These are phyloP conservation scores for Kryptopterus vitreolus DNA, from an alignment of 2,797 vertebrate genomes.

Conservation along the genomic window DNA sequence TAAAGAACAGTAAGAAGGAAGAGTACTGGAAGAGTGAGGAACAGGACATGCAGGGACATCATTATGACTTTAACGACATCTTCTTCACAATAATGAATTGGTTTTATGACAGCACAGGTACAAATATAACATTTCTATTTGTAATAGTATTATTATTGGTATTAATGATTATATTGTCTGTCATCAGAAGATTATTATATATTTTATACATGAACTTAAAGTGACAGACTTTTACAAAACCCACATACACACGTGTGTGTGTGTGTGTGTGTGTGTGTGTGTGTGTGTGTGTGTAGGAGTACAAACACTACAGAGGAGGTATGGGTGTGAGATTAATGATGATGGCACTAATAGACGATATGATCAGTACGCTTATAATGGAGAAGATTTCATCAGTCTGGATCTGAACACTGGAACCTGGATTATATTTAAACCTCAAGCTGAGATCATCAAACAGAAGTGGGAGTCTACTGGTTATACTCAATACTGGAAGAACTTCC, in stretches of 20 bases:
- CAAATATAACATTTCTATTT: too few species aligned
- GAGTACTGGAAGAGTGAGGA: neutral
- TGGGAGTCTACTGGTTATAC: rapidly evolving
- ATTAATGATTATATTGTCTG: too few species aligned
- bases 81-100: too few species aligned
- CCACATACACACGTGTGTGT: too few species aligned
- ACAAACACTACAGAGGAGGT: slow-evolving; percentile 24
- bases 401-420: too few species aligned
- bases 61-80: neutral
- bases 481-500: rapidly evolving
- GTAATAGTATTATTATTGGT: too few species aligned
- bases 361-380: rapidly evolving
- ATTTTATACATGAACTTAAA: too few species aligned
- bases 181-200: too few species aligned
- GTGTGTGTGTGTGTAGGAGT: slow-evolving; percentile 27
- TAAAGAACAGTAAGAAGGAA: neutral
- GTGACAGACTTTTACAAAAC: too few species aligned
- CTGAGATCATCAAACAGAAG: slow-evolving; percentile 8
- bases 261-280: too few species aligned
- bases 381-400: too few species aligned
- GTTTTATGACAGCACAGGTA: too few species aligned
- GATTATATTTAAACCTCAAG: neutral
- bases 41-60: neutral
- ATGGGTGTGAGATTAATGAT: slow-evolving; percentile 46
- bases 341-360: slow-evolving; percentile 12